Evolutionary conservation across 2,888 invertebrate genomes (phyloP), one percentile per base, ranked within the genome.

Genomic region (Athalia rosae): DNA sequence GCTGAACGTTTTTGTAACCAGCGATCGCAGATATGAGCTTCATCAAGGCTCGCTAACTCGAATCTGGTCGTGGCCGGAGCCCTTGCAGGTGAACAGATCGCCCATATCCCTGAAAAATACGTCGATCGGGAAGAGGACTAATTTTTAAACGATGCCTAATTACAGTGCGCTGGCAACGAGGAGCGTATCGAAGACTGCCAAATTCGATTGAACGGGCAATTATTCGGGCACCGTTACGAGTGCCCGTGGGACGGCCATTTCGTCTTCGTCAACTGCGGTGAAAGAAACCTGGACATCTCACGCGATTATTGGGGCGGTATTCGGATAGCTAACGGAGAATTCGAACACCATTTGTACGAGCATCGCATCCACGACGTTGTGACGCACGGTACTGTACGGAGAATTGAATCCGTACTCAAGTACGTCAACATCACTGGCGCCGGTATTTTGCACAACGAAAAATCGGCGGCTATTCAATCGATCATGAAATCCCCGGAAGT

Each of bases 251-350:
- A 98, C 89, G 95, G 95, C 2, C 93, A 95, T 63, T 99, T 97
- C 86, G 97, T 99, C 0, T 99, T 98, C 86, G 94, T 99, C 13
- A 95, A 96, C 83, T 99, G 99, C 87, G 97, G 97, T 0, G 91
- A 91, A 77, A 91, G 93, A 84, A 95, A 95, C 86, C 90, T 95
- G 4, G 91, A 93, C 4, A 91, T 92, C 9, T 91, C 91, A 15
- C 91, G 93, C 77, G 93, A 95, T 67, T 97, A 97, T 86, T 99
- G 99, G 99, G 99, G 99, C 61, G 99, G 99, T 53, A 94, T 99
- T 80, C 92, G 99, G 79, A 98, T 99, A 88, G 95, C 98, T 0
- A 94, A 96, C 87, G 93, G 96, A 3, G 95, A 97, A 88, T 98
- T 97, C 88, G 98, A 99, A 88, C 95, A 96, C 88, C 94, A 95